Evolutionary conservation across 2,797 vertebrate species (phyloP).

Genomic region (Leucoraja ocellata): DNA sequence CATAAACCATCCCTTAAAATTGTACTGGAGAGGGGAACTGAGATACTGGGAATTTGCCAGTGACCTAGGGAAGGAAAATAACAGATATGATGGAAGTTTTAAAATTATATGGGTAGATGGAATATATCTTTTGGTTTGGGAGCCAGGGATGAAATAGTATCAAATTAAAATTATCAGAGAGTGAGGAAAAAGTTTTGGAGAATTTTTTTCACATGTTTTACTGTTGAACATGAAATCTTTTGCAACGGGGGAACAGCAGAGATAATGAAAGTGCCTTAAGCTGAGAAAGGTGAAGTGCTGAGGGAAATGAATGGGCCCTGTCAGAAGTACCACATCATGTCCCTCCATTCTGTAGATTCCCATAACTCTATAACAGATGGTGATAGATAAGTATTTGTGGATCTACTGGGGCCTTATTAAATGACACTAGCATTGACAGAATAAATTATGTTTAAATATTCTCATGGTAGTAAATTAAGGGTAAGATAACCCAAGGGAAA

Average conservation of each 20-base stretch:
- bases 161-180: neutral
- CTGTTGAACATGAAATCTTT: neutral
- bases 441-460: neutral
- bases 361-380: too few relatives aligned
- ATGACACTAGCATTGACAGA: neutral
- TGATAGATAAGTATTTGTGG: neutral
- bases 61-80: neutral
- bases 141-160: neutral
- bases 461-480: neutral
- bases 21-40: neutral
- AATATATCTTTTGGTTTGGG: slow-evolving; percentile 1
- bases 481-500: neutral
- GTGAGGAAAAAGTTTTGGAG: neutral
- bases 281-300: too few relatives aligned
- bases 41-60: neutral
- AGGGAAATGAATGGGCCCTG: neutral
- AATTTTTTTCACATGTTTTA: neutral
- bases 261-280: neutral
- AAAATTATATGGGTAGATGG: neutral
- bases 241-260: neutral
- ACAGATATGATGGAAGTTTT: neutral
- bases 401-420: neutral
- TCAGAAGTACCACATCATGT: neutral
- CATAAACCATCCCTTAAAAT: neutral
- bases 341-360: too few relatives aligned